Evolutionary conservation across 1,140 invertebrate genomes (phyloP), one percentile per base, ranked within the genome.

Genomic region (Monochamus saltuarius): DNA sequence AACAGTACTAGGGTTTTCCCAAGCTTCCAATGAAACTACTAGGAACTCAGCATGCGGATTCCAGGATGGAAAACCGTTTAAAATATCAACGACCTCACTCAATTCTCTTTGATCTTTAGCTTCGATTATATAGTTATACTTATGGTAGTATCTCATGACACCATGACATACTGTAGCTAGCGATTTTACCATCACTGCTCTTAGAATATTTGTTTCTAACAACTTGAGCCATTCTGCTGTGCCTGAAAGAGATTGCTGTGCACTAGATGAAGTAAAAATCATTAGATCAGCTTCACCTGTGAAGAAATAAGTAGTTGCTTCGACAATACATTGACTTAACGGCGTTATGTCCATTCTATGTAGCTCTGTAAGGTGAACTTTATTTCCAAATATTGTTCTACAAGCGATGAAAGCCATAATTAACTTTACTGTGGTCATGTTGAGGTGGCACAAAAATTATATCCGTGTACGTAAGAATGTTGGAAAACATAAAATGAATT

Each of bases 41-140:
- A 70, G 29, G 46, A 70, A 70, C 16, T 65, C 63, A 10, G 68
- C 70, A 38, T 70, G 70, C 0, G 70, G 66, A 62, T 72, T 72
- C 60, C 65, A 67, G 43, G 51, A 47, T 2, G n/a, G 10, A 19
- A 64, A n/a, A n/a, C 57, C 22, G 9, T 51, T 17, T 4, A 47
- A 9, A 4, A 22, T 16, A 50, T 45, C 16, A 7, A 45, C 19
- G 64, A 50, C 16, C 10, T 14, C 2, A 38, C 11, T 4, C 67
- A 57, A 45, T 47, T 62, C 38, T 49, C n/a, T 4, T 9, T 22
- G 3, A 59, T 14, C 36, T 64, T 65, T 19, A 16, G 45, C 43
- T 56, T 56, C 39, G 4, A 56, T 45, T 19, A 56, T 56, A 22
- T 56, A 56, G 37, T 13, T 40, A 9, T 39, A 36, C 0, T 11